Evolutionary conservation across 1,140 invertebrate genomes (phyloP).

Genomic region (Magallana gigas): DNA sequence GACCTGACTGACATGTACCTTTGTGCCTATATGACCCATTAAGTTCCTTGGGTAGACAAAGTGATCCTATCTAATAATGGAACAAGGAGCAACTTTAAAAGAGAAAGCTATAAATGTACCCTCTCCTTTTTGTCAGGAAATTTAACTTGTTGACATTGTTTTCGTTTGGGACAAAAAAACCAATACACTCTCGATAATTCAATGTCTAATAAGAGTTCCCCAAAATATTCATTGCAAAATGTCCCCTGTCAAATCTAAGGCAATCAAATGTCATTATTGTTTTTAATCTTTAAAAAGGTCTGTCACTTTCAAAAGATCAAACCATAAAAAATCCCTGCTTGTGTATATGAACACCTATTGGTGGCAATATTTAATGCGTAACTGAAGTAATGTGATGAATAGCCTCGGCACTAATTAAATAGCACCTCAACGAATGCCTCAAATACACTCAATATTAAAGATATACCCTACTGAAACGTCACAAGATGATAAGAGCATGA

Average conservation of each 20-base stretch:
- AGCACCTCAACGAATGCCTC: neutral
- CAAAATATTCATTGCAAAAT: neutral
- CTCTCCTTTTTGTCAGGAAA: too few species aligned
- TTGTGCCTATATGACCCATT: neutral
- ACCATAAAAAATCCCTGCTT: neutral
- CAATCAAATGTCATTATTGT: neutral
- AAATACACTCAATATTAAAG: neutral
- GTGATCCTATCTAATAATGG: constrained; percentile 19
- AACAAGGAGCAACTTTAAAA: neutral
- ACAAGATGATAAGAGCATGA: neutral
- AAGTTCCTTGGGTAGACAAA: neutral
- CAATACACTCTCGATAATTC: too few species aligned
- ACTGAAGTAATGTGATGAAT: neutral
- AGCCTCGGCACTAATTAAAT: neutral
- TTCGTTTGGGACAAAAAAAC: too few species aligned
- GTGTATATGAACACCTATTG: neutral
- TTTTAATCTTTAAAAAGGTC: neutral
- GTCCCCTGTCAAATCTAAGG: neutral
- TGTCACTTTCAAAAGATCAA: neutral
- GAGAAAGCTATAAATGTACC: neutral
- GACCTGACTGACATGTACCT: neutral
- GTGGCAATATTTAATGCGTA: constrained; percentile 1
- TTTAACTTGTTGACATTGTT: too few species aligned
- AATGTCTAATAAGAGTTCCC: too few species aligned
- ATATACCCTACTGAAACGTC: neutral